These are phyloP conservation scores for Willisornis vidua DNA, from an alignment of 2,113 vertebrate genomes.

Conservation along the genomic window DNA sequence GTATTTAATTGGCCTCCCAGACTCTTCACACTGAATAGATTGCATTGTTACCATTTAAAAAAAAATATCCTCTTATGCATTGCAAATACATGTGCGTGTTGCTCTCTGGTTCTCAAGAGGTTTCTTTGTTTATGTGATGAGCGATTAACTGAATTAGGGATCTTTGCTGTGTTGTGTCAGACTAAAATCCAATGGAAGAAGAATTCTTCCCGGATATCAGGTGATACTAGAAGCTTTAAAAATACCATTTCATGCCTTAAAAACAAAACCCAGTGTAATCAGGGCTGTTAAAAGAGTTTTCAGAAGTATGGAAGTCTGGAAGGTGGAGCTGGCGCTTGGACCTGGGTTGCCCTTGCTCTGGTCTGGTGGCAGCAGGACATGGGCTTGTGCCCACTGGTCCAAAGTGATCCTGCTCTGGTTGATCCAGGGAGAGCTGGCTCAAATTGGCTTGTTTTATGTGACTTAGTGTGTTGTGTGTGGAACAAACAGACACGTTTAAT, in stretches of 20 bases:
- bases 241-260: fast-evolving
- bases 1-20: conserved; percentile 76
- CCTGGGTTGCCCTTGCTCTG: fast-evolving
- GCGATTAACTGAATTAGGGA: conserved; percentile 72
- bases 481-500: neutral
- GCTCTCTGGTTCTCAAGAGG: conserved; percentile 73
- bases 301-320: fast-evolving
- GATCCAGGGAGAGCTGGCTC: neutral
- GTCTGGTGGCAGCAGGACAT: fast-evolving
- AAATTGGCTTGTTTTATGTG: neutral
- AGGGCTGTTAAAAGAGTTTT: neutral
- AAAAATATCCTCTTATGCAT: conserved; percentile 63
- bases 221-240: neutral
- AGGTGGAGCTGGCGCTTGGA: fast-evolving
- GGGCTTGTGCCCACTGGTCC: neutral
- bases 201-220: neutral
- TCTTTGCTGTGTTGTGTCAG: conserved; percentile 42
- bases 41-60: conserved; percentile 73
- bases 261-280: fast-evolving
- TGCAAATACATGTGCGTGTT: conserved; percentile 62
- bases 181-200: conserved; percentile 12
- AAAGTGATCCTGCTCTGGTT: neutral
- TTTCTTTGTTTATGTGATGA: conserved; percentile 79
- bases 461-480: neutral
- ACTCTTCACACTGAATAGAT: conserved; percentile 76